Conservation (phyloP, 1,140 invertebrate species). For the Rhagoletis zephyria region DNA sequence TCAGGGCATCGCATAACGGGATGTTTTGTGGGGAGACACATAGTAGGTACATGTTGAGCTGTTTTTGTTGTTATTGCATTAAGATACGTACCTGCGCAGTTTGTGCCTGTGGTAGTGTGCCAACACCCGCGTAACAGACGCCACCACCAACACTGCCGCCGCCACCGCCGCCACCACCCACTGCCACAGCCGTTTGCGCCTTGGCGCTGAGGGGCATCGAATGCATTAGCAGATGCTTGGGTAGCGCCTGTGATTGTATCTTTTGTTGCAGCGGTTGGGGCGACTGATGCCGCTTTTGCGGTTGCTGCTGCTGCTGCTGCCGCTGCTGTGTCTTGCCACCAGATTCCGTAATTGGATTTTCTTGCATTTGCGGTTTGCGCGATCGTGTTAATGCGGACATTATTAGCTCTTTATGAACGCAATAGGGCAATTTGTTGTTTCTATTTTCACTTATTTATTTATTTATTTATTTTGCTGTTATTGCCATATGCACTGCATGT, state of each 20-base stretch:
- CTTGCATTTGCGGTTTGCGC: constrained; percentile 52
- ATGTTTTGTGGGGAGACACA: background rate
- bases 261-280: constrained; percentile 51
- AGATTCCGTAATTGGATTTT: constrained; percentile 57
- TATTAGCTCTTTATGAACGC: constrained; percentile 25
- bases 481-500: background rate
- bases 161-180: background rate
- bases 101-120: constrained; percentile 9
- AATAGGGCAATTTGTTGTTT: background rate
- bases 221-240: constrained; percentile 56
- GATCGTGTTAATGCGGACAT: constrained; percentile 44
- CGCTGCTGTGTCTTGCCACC: constrained; percentile 53
- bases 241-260: constrained; percentile 52
- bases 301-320: constrained; percentile 13
- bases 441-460: constrained; percentile 1
- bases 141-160: background rate
- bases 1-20: constrained; percentile 24
- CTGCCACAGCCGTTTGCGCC: background rate
- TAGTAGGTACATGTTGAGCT: background rate
- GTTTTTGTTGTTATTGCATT: background rate
- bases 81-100: constrained; percentile 56
- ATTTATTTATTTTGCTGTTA: background rate
- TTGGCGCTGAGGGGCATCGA: constrained; percentile 54
- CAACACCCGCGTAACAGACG: constrained; percentile 40
- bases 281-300: constrained; percentile 53